These are phyloP conservation scores for Actinia tenebrosa DNA, from an alignment of 64 coral and sea anemone species.

Conservation along the genomic window DNA sequence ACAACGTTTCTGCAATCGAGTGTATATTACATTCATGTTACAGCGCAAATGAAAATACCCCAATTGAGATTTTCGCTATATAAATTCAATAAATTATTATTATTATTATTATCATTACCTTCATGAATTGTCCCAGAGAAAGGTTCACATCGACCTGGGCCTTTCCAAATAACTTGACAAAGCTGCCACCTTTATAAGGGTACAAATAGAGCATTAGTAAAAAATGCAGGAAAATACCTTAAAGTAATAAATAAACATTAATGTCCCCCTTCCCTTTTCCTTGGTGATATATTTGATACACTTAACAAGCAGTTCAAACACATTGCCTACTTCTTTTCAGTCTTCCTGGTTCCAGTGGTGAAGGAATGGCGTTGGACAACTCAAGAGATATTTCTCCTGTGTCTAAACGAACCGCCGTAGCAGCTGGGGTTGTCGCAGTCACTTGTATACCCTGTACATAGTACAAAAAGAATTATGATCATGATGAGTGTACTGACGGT, in stretches of 20 bases:
- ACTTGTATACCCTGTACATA: slow-evolving; percentile 78
- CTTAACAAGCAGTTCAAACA: too few species aligned
- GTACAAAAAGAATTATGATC: background rate
- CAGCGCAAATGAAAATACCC: too few species aligned
- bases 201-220: too few species aligned
- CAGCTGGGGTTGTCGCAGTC: slow-evolving; percentile 89
- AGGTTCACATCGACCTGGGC: slow-evolving; percentile 92
- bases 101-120: slow-evolving; percentile 38
- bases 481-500: too few species aligned
- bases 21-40: too few species aligned
- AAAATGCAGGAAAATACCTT: background rate
- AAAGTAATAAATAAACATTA: background rate
- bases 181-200: slow-evolving; percentile 49
- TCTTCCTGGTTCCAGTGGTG: slow-evolving; percentile 42
- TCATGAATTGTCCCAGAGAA: slow-evolving; percentile 82
- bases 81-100: too few species aligned
- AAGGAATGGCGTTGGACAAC: slow-evolving; percentile 65
- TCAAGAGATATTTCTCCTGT: slow-evolving; percentile 82
- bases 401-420: slow-evolving; percentile 85
- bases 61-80: too few species aligned
- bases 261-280: too few species aligned
- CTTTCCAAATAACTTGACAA: slow-evolving; percentile 89
- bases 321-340: slow-evolving; percentile 58
- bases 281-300: too few species aligned
- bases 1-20: too few species aligned